Percentiles rank a stretch among this genome's conserved stretches.
phyloP scores from a whole-genome alignment of 2,888 invertebrate genomes.

The Drosophila anomalata region DNA sequence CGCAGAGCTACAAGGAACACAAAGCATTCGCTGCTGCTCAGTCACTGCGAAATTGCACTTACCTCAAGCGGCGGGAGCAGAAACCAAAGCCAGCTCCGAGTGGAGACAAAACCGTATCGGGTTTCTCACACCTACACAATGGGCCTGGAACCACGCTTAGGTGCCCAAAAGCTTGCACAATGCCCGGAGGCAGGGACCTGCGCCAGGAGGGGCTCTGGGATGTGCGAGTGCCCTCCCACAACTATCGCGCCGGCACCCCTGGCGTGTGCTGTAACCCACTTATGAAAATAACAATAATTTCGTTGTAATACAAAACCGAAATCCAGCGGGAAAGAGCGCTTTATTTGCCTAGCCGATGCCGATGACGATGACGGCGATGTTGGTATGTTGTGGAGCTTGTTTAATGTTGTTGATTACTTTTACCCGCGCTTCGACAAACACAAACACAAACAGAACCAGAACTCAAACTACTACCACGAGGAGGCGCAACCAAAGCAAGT shows the following conservation, averaged over 20 bases:
- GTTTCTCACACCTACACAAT: conserved; percentile 74
- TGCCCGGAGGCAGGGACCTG: conserved; percentile 11
- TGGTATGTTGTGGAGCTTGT: conserved; percentile 55
- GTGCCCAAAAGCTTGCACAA: conserved; percentile 73
- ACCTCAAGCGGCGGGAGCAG: conserved; percentile 30
- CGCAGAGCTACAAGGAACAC: conserved; percentile 15
- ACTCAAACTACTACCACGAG: conserved; percentile 24
- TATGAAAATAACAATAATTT: conserved; percentile 64
- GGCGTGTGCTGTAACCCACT: conserved; percentile 32
- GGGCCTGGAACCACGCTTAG: conserved; percentile 48
- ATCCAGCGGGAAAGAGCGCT: conserved; percentile 28
- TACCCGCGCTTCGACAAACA: conserved; percentile 56
- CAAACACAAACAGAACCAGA: conserved; percentile 44
- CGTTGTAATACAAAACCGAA: conserved; percentile 76
- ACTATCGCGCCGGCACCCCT: background rate
- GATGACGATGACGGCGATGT: conserved; percentile 44
- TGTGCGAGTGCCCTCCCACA: too few species aligned
- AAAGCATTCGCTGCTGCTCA: conserved; percentile 29
- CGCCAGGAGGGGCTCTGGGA: background rate
- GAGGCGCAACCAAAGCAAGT: conserved; percentile 31
- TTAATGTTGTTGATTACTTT: conserved; percentile 76
- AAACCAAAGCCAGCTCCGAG: conserved; percentile 32
- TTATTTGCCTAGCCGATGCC: conserved; percentile 68
- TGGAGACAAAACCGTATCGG: conserved; percentile 48
- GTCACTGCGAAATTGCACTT: conserved; percentile 62